Conservation (phyloP, 2,797 vertebrate species). For the Pseudopleuronectes americanus region DNA sequence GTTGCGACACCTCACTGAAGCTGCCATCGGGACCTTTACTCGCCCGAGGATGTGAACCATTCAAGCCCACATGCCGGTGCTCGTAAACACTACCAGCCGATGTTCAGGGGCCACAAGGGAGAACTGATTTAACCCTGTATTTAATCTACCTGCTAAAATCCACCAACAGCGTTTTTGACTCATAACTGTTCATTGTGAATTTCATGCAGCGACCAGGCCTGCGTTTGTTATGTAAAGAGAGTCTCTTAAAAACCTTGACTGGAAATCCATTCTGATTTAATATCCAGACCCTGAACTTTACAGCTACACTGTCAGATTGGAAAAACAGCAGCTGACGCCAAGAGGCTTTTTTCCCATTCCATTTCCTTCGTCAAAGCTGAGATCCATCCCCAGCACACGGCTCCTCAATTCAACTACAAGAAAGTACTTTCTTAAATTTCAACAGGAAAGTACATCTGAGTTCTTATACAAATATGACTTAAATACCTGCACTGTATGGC, state of each 20-base stretch:
- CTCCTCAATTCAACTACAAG: slow-evolving; percentile 42
- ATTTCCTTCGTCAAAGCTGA: slow-evolving; percentile 62
- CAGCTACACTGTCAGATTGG: slow-evolving; percentile 71
- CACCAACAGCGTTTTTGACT: slow-evolving; percentile 10
- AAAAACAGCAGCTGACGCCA: slow-evolving; percentile 74
- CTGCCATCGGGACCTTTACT: slow-evolving; percentile 7
- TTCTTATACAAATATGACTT: background rate
- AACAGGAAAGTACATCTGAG: slow-evolving; percentile 7
- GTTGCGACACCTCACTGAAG: slow-evolving; percentile 2
- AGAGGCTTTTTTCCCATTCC: slow-evolving; percentile 57
- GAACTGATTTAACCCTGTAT: slow-evolving; percentile 7
- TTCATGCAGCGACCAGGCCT: slow-evolving; percentile 19
- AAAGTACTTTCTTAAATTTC: slow-evolving; percentile 18
- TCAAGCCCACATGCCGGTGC: slow-evolving; percentile 37
- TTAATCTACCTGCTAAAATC: slow-evolving; percentile 26
- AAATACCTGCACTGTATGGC: background rate
- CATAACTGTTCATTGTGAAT: slow-evolving; percentile 7
- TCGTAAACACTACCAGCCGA: slow-evolving; percentile 53
- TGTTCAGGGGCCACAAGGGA: slow-evolving; percentile 33
- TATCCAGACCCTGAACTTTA: slow-evolving; percentile 69
- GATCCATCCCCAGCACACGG: slow-evolving; percentile 47
- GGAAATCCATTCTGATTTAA: slow-evolving; percentile 69
- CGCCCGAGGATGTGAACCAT: slow-evolving; percentile 33
- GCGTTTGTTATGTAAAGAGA: slow-evolving; percentile 72
- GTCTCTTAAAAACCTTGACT: slow-evolving; percentile 48